Evolutionary conservation across 1,140 invertebrate genomes (phyloP), one percentile per base, ranked within the genome.

Genomic region (Drosophila sp.): DNA sequence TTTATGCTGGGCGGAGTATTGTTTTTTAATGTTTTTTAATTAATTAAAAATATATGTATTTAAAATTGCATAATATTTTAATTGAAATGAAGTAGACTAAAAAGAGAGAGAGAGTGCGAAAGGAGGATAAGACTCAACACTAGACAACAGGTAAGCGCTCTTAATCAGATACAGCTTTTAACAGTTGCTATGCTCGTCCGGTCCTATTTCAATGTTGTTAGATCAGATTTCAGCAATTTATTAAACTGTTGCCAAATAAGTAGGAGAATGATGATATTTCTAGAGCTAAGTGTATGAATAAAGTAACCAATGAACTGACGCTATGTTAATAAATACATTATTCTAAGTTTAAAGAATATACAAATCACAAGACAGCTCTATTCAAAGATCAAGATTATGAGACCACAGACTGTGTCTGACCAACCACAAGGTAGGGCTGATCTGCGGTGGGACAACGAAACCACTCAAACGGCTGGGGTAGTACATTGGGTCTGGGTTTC

Each of bases 41-140:
- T 87, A 86, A 86, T 81, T 78, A 81, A 81, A 86, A 87, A 80
- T 80, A 82, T 87, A 80, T 80, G 78, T 87, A 86, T 75, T 78
- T 78, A 75, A 80, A 81, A 86, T 78, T 78, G 62, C 70, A 81
- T 76, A 69, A 80, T 72, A 82, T 72, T 86, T 70, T 76, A 76
- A 86, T 81, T 86, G 63, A 76, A 87, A 78, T 27, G 75, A 32
- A 63, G 69, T 40, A 43, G 57, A 46, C 27, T 14, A n/a, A 34
- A n/a, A 5, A 38, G 54, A 14, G 29, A 36, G 32, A 38, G 11
- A 38, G 8, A 34, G 0, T n/a, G n/a, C n/a, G n/a, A n/a, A n/a
- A 18, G 27, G 41, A n/a, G 38, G 62, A 45, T 36, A 16, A 32
- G n/a, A n/a, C 48, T 32, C 7, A 53, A 16, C 27, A 50, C 11